Evolutionary conservation across 2,797 vertebrate species (phyloP).

Genomic region (Notoglanidium macrostoma): DNA sequence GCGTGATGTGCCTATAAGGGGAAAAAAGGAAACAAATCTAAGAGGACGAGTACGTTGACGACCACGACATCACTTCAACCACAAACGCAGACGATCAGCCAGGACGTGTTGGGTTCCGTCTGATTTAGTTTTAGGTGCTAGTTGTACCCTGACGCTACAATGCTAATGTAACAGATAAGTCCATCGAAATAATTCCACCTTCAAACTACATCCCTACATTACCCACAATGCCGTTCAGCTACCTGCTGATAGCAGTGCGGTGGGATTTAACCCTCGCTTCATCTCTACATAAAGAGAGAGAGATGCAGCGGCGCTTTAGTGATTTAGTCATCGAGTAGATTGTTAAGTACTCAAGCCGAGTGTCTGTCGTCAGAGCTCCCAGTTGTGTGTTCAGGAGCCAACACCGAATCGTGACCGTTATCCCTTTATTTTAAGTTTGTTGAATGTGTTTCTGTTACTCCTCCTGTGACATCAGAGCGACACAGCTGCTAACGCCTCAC

Average conservation of each 20-base stretch:
- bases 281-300: background rate
- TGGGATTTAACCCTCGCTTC: background rate
- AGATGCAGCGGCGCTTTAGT: background rate
- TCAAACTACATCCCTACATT: background rate
- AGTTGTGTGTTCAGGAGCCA: background rate
- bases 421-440: background rate
- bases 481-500: background rate
- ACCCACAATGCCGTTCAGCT: background rate
- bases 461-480: background rate
- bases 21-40: background rate
- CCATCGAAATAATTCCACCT: background rate
- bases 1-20: slow-evolving; percentile 81
- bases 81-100: background rate
- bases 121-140: background rate
- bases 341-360: background rate
- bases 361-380: background rate
- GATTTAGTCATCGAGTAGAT: background rate
- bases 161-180: too few species aligned
- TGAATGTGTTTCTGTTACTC: background rate
- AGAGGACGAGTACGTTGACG: background rate
- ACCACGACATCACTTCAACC: background rate
- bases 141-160: background rate
- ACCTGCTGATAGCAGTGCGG: background rate
- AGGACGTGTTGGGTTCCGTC: background rate
- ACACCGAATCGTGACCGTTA: background rate